These are phyloP conservation scores for Bufo bufo DNA, from an alignment of 2,113 vertebrate species.

Conservation along the genomic window DNA sequence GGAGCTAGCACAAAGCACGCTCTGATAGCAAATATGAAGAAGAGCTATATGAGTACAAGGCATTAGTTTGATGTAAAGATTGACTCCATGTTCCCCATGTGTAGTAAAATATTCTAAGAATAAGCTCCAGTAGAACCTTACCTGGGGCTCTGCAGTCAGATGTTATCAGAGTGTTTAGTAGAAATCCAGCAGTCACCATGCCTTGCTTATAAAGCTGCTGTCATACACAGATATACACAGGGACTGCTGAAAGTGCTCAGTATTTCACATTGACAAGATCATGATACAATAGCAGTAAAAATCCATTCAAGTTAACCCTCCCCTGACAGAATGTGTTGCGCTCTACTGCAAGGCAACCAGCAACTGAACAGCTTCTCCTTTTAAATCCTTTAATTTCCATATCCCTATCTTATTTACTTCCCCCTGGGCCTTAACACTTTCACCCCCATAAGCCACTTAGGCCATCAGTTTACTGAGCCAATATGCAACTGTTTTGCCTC, in stretches of 20 bases:
- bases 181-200: neutral
- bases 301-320: constrained; percentile 19
- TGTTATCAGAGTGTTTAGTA: constrained; percentile 18
- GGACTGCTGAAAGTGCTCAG: neutral
- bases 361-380: neutral
- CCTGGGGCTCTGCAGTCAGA: constrained; percentile 11
- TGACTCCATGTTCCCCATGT: constrained; percentile 1
- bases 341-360: neutral
- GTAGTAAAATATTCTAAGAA: neutral
- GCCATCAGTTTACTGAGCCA: neutral
- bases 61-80: constrained; percentile 19
- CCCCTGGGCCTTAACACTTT: neutral
- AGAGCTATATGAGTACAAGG: neutral
- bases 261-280: constrained; percentile 13
- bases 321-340: neutral
- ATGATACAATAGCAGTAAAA: neutral
- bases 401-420: neutral
- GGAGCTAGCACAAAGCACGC: constrained; percentile 12
- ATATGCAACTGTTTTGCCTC: neutral
- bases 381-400: neutral
- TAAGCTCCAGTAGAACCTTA: neutral
- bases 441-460: constrained; percentile 1
- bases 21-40: neutral
- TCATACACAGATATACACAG: neutral
- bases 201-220: neutral